Conservation (phyloP, 1,140 invertebrate genomes). For the Pentalonia nigronervosa region DNA sequence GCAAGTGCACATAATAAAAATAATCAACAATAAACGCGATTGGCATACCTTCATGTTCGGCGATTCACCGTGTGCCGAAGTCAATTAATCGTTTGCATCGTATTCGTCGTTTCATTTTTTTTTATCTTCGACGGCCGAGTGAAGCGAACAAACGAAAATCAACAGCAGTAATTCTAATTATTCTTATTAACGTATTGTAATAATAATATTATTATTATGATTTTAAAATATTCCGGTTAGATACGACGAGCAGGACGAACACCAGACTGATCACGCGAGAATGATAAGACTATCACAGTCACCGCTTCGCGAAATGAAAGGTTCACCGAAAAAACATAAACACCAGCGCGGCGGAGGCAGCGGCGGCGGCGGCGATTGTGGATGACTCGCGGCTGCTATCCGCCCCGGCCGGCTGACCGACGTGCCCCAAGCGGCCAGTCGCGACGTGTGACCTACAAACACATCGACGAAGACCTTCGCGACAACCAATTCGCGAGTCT, state of each 20-base stretch:
- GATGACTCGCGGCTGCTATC: background rate
- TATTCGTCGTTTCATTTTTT: background rate
- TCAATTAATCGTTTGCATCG: background rate
- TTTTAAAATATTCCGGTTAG: background rate
- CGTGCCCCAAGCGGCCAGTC: background rate
- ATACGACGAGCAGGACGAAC: background rate
- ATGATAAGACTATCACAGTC: slow-evolving; percentile 28
- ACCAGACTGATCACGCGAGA: background rate
- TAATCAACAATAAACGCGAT: background rate
- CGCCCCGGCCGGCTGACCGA: slow-evolving; percentile 28
- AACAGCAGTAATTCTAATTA: background rate
- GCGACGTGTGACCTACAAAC: slow-evolving; percentile 4
- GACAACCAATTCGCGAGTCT: background rate
- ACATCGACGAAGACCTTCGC: background rate
- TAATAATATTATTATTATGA: background rate
- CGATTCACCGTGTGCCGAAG: background rate
- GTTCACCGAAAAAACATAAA: background rate
- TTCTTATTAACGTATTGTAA: background rate
- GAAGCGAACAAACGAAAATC: background rate
- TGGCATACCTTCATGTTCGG: background rate
- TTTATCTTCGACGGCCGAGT: background rate
- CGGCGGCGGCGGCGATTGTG: background rate
- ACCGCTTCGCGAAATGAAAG: background rate
- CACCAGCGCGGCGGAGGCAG: slow-evolving; percentile 26
- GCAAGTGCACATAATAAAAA: background rate